These are phyloP conservation scores for Marcusenius ussheri DNA, from an alignment of 2,113 vertebrate species.

Conservation along the genomic window DNA sequence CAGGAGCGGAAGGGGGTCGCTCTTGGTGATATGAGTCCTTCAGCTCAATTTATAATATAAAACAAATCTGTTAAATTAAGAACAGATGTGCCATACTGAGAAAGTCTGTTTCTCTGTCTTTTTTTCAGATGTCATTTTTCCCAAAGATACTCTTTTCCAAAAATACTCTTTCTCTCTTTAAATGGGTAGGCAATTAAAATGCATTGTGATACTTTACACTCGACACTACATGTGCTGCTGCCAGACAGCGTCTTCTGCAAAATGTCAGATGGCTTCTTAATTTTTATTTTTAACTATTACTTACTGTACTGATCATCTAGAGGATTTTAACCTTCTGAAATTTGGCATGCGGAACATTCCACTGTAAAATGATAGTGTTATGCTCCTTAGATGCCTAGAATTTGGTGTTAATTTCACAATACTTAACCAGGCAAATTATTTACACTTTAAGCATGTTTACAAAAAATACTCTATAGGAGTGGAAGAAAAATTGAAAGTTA, in stretches of 20 bases:
- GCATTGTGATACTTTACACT: not conserved
- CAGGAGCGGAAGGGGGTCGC: too few species aligned
- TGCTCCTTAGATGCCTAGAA: not conserved
- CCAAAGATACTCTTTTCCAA: not conserved
- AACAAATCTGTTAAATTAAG: not conserved
- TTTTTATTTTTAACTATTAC: not conserved
- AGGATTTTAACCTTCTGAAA: not conserved
- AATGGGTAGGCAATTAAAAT: not conserved
- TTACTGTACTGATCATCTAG: not conserved
- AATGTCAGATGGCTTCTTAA: not conserved
- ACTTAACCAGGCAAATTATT: not conserved
- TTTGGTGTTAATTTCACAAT: not conserved
- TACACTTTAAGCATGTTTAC: not conserved
- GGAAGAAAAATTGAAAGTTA: not conserved
- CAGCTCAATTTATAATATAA: not conserved
- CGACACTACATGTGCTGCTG: not conserved
- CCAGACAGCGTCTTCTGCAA: not conserved
- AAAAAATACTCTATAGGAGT: not conserved
- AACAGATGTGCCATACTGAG: not conserved
- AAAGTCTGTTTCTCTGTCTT: not conserved
- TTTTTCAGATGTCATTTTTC: not conserved
- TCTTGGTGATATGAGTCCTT: not conserved
- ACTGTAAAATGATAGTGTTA: not conserved
- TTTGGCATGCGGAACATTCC: not conserved
- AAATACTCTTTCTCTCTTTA: not conserved